Percentiles rank a stretch among this genome's conserved stretches.
Evolutionary conservation across 2,888 invertebrate genomes (phyloP).

Genomic region (Chrysina gloriosa): DNA sequence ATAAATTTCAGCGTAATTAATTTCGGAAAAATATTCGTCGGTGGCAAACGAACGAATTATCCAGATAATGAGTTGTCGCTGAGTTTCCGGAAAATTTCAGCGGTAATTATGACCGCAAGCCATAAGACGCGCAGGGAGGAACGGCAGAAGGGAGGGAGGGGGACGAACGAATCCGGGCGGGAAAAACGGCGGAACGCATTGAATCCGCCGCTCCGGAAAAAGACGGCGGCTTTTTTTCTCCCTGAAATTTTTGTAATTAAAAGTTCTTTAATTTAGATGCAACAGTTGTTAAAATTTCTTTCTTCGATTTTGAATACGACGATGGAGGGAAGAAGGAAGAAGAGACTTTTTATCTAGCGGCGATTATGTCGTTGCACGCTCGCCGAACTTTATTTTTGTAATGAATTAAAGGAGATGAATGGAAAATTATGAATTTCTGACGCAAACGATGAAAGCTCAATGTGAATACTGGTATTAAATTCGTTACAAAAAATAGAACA

Average conservation of each 20-base stretch:
- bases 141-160: background rate
- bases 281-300: constrained; percentile 55
- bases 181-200: constrained; percentile 1
- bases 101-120: constrained; percentile 50
- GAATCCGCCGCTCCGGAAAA: constrained; percentile 5
- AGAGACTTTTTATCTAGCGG: constrained; percentile 1
- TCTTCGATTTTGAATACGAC: constrained; percentile 35
- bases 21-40: constrained; percentile 40
- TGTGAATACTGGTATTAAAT: too few relatives aligned
- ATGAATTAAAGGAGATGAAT: too few relatives aligned
- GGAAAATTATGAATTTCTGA: too few relatives aligned
- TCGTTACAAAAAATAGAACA: too few relatives aligned
- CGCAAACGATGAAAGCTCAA: too few relatives aligned
- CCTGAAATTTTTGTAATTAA: constrained; percentile 58
- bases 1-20: constrained; percentile 40
- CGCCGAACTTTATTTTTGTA: too few relatives aligned
- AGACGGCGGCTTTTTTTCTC: constrained; percentile 11
- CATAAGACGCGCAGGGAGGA: constrained; percentile 27
- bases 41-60: constrained; percentile 48
- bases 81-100: constrained; percentile 48
- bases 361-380: too few relatives aligned
- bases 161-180: background rate
- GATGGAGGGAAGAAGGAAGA: background rate
- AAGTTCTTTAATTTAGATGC: constrained; percentile 59
- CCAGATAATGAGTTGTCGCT: constrained; percentile 51